Conservation (phyloP, 1,140 invertebrate species). For the Pseudomyrmex pallidus region DNA sequence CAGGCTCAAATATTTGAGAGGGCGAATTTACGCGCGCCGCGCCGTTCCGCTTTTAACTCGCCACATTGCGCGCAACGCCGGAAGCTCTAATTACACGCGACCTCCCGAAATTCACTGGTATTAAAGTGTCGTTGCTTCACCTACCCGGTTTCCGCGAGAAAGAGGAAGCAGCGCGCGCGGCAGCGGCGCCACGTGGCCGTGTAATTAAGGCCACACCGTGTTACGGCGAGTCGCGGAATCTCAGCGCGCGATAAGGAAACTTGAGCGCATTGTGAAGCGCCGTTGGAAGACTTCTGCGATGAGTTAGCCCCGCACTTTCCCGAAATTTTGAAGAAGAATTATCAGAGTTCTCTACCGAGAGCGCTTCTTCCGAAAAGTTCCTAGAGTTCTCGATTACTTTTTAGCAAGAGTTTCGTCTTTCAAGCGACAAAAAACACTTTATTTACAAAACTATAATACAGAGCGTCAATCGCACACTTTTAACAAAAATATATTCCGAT, state of each 20-base stretch:
- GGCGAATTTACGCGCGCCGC: constrained; percentile 27
- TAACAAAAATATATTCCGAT: no score
- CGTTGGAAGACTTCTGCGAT: not conserved
- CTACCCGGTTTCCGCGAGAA: not conserved
- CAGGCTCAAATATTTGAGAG: constrained; percentile 68
- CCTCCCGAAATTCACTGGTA: constrained; percentile 45
- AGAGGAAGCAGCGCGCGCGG: not conserved
- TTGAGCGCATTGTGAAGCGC: not conserved
- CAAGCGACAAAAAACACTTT: no score
- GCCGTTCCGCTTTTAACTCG: constrained; percentile 54
- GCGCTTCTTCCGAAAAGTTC: no score
- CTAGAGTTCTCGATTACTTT: no score
- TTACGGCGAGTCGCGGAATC: constrained; percentile 25
- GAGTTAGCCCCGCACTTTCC: no score
- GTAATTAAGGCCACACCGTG: constrained; percentile 49
- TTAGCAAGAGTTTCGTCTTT: no score
- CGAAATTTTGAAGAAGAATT: no score
- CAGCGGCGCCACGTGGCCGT: constrained; percentile 28
- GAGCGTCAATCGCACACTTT: no score
- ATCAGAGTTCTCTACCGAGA: no score
- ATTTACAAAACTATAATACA: no score
- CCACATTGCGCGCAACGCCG: constrained; percentile 24
- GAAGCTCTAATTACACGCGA: constrained; percentile 62
- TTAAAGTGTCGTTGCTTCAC: constrained; percentile 38
- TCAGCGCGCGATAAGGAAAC: constrained; percentile 20